A percentile compares a stretch with the other conserved stretches of the same genome.
These are phyloP conservation scores for roundworm (Caenorhabditis elegans) DNA, from an alignment of 1,140 invertebrate genomes.

Conservation along the genomic window WBcel235 BX284602.5:87001-87500, in stretches of 20 bases:
- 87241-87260: neutral
- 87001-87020: too few species aligned
- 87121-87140: too few species aligned
- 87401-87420: neutral
- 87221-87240: too few species aligned
- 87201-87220: too few species aligned
- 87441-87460: constrained; percentile 44
- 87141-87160: too few species aligned
- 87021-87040: too few species aligned
- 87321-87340: constrained; percentile 42
- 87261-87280: constrained; percentile 45
- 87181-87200: too few species aligned
- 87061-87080: too few species aligned
- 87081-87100: too few species aligned
- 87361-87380: constrained; percentile 45
- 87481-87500: constrained; percentile 46
- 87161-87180: too few species aligned
- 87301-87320: constrained; percentile 46
- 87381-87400: constrained; percentile 48
- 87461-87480: constrained; percentile 49
- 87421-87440: neutral
- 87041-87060: too few species aligned
- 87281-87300: constrained; percentile 40
- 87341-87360: constrained; percentile 47
- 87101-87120: too few species aligned